phyloP scores from a whole-genome alignment of 2,113 vertebrate species.

The Chelonoidis abingdonii region DNA sequence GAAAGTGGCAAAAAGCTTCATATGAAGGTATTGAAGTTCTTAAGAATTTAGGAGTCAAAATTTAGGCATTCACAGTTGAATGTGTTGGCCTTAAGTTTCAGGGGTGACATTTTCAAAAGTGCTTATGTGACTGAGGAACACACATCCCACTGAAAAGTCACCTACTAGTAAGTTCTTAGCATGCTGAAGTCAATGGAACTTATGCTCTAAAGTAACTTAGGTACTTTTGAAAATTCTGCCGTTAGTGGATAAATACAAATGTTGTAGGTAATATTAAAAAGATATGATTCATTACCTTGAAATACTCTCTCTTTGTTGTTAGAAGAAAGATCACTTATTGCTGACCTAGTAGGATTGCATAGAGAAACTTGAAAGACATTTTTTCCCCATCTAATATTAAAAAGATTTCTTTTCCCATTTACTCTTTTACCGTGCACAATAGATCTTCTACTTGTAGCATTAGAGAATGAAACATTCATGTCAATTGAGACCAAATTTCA shows the following conservation, averaged over 20 bases:
- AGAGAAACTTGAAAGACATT: neutral
- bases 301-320: neutral
- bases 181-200: neutral
- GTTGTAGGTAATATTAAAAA: neutral
- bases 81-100: neutral
- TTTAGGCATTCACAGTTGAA: neutral
- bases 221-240: neutral
- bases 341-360: neutral
- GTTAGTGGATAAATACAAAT: neutral
- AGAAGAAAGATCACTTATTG: neutral
- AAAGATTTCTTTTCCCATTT: neutral
- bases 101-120: neutral
- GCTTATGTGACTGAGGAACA: accelerated
- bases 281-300: neutral
- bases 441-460: neutral
- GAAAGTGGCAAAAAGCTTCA: neutral
- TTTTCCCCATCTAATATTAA: neutral
- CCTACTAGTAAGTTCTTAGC: neutral
- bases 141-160: neutral
- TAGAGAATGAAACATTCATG: neutral
- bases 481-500: neutral
- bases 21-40: neutral
- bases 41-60: neutral
- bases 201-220: neutral
- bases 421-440: neutral